A percentile compares a stretch with the other conserved stretches of the same genome.
Evolutionary conservation across 1,140 invertebrate genomes (phyloP).

Genomic region (Drosophila rhopaloa): DNA sequence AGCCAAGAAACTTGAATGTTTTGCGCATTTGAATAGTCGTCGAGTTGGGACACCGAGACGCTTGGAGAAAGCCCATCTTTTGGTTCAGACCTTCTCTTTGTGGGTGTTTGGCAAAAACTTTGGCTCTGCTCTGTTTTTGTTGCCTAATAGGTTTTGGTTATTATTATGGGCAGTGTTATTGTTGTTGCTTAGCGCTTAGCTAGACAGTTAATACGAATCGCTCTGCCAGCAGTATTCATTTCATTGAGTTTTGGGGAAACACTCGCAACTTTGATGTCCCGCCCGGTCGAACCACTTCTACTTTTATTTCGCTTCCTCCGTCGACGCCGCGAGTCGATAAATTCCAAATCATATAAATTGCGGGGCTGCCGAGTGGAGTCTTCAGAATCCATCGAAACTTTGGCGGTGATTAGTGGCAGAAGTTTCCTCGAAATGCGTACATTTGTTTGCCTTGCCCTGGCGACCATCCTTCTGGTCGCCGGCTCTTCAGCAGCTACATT

Average conservation of each 20-base stretch:
- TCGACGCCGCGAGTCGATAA: conserved; percentile 32
- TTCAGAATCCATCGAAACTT: conserved; percentile 49
- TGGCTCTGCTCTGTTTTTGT: conserved; percentile 26
- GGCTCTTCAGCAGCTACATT: conserved; percentile 23
- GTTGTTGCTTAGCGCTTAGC: conserved; percentile 53
- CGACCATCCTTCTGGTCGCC: conserved; percentile 26
- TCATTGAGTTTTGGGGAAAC: conserved; percentile 46
- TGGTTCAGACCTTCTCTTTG: conserved; percentile 20
- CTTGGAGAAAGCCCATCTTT: conserved; percentile 26
- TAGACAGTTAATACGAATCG: conserved; percentile 67
- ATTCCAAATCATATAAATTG: conserved; percentile 73
- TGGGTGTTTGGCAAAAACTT: conserved; percentile 39
- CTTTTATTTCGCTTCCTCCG: conserved; percentile 47
- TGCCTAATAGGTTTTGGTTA: conserved; percentile 74
- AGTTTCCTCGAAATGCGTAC: conserved; percentile 49
- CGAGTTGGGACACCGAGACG: background rate
- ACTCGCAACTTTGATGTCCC: conserved; percentile 55
- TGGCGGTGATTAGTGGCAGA: conserved; percentile 51
- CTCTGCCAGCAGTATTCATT: conserved; percentile 54
- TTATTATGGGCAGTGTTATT: conserved; percentile 60
- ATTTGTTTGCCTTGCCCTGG: conserved; percentile 40
- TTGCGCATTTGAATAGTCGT: conserved; percentile 50
- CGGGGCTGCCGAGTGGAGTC: conserved; percentile 11
- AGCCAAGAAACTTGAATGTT: conserved; percentile 50
- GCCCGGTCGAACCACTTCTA: conserved; percentile 54